These are phyloP conservation scores for Hippopotamus amphibius DNA, from an alignment of 2,113 vertebrate genomes.

Conservation along the genomic window DNA sequence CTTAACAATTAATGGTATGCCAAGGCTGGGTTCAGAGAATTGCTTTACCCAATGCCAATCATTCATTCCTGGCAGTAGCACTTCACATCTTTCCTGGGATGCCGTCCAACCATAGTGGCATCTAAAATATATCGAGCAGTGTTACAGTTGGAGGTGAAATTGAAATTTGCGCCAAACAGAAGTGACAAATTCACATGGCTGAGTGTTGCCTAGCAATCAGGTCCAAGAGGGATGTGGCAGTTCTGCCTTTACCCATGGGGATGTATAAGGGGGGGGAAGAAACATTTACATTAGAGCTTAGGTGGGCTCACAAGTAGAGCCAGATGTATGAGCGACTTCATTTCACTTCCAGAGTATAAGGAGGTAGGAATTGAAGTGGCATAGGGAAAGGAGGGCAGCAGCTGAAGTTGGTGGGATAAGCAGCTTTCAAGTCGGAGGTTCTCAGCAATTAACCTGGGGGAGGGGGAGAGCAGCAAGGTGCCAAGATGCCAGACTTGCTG, in stretches of 20 bases:
- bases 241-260: slow-evolving; percentile 84
- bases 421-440: slow-evolving; percentile 67
- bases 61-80: slow-evolving; percentile 90
- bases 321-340: slow-evolving; percentile 54
- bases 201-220: slow-evolving; percentile 92
- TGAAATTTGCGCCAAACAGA: slow-evolving; percentile 90
- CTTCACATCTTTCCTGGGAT: slow-evolving; percentile 92
- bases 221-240: slow-evolving; percentile 87
- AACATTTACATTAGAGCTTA: slow-evolving; percentile 57
- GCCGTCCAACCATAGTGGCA: slow-evolving; percentile 90
- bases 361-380: neutral
- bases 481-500: slow-evolving; percentile 81
- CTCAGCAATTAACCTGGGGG: slow-evolving; percentile 74
- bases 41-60: slow-evolving; percentile 90
- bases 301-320: slow-evolving; percentile 44
- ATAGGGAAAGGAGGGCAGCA: slow-evolving; percentile 49
- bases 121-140: slow-evolving; percentile 90
- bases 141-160: slow-evolving; percentile 93
- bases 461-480: slow-evolving; percentile 74
- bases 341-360: slow-evolving; percentile 18
- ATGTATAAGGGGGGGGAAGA: slow-evolving; percentile 64
- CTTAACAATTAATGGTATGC: slow-evolving; percentile 90
- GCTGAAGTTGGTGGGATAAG: slow-evolving; percentile 61
- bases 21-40: slow-evolving; percentile 89
- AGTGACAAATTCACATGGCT: slow-evolving; percentile 91